Percentiles rank a stretch among this genome's conserved stretches.
These are phyloP conservation scores for Crocallis elinguaria DNA, from an alignment of 2,888 invertebrate genomes.

Conservation along the genomic window DNA sequence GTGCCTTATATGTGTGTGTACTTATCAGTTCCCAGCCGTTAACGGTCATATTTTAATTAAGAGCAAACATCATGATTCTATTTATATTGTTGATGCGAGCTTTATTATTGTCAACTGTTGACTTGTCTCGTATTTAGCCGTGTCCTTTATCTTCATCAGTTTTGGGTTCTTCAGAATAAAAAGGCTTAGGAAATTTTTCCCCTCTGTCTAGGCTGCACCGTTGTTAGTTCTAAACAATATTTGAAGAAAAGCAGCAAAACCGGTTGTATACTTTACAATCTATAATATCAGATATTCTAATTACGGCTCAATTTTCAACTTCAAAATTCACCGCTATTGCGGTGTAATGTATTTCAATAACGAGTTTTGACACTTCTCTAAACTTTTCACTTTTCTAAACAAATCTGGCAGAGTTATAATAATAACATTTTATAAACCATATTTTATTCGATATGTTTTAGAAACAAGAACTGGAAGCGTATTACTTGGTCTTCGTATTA, in stretches of 20 bases:
- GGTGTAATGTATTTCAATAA: too few relatives aligned
- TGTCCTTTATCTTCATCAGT: neutral
- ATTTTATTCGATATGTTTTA: constrained; percentile 11
- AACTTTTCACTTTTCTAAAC: too few relatives aligned
- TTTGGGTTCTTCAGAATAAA: neutral
- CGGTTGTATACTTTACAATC: neutral
- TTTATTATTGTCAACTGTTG: constrained; percentile 13
- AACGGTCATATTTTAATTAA: constrained; percentile 50
- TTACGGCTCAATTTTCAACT: constrained; percentile 6
- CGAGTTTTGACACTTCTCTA: too few relatives aligned
- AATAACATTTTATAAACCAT: constrained; percentile 20
- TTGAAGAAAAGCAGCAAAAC: neutral
- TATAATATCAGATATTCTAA: neutral
- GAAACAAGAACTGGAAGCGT: constrained; percentile 12
- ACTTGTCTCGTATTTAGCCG: neutral
- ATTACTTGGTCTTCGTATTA: constrained; percentile 1
- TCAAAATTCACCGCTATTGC: too few relatives aligned
- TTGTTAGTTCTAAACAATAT: too few relatives aligned
- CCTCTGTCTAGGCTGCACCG: too few relatives aligned
- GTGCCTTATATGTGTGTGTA: constrained; percentile 13
- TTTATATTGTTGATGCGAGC: constrained; percentile 17
- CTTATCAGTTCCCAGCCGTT: constrained; percentile 42
- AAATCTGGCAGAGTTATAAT: too few relatives aligned
- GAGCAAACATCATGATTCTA: constrained; percentile 26
- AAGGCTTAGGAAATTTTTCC: too few relatives aligned